Evolutionary conservation across 2,797 vertebrate species (phyloP), one percentile per base, ranked within the genome.

Genomic region (Gobio occitaniae): DNA sequence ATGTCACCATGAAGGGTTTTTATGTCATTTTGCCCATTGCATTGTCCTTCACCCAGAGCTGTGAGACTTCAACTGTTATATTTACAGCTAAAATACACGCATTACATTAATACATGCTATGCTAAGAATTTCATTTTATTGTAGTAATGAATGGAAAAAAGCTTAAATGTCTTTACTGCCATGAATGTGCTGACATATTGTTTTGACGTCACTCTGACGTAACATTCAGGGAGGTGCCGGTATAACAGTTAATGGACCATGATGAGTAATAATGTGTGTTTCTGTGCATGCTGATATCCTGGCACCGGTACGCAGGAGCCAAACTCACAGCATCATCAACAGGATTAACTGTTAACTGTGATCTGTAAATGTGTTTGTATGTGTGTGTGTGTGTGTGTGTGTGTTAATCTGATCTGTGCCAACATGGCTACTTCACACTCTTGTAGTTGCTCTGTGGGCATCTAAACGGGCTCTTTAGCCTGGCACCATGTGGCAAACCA

Each of bases 391-490:
- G 78, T 38, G 77, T 80, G 59, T 38, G 50, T 52, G 70, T 72
- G 83, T 38, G 77, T 80, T 44, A 54, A 36, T 76, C 25, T 66
- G 72, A 38, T 61, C 61, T 82, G 83, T 86, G 88, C 85, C 87
- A 87, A 80, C 83, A 78, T 76, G 71, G 65, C 83, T 88, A 83
- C 80, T 90, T 90, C 86, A 87, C 89, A 90, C 89, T 80, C 80
- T 65, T 85, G 72, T 87, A 80, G 61, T 66, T 78, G 86, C 89
- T 78, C 88, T 82, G 86, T 85, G 85, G 85, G 89, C 80, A 89
- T 87, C 75, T 87, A 89, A 88, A 87, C 77, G 48, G 87, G 77
- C 84, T 80, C 85, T 90, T 90, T 86, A 90, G 61, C 86, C 86
- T 86, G 87, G 80, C 88, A 86, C 75, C 85, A 83, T 85, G 80